Percentiles rank a stretch among this genome's conserved stretches.
Conservation (phyloP, 1,140 invertebrate genomes). For the Pectinophora gossypiella region DNA sequence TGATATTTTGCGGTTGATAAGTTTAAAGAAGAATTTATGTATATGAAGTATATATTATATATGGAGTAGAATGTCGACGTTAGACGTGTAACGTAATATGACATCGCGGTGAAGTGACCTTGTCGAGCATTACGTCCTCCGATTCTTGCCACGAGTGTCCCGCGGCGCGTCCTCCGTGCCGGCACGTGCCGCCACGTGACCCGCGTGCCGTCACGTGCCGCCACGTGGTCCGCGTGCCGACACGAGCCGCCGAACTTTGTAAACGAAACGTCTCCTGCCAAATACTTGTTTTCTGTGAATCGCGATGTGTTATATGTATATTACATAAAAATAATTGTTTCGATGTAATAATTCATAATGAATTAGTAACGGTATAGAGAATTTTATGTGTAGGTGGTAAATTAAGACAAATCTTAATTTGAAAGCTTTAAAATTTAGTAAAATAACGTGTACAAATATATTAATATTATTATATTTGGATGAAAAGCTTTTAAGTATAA, state of each 20-base stretch:
- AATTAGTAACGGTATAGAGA: slow-evolving; percentile 22
- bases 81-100: slow-evolving; percentile 1
- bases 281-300: slow-evolving; percentile 15
- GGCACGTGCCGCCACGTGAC: background rate
- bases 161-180: too few species aligned
- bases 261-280: slow-evolving; percentile 23
- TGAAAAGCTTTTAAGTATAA: slow-evolving; percentile 27
- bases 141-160: too few species aligned
- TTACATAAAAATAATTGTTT: slow-evolving; percentile 11
- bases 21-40: slow-evolving; percentile 13
- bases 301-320: slow-evolving; percentile 12
- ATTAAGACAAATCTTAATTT: slow-evolving; percentile 61
- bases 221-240: background rate
- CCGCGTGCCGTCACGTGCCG: background rate
- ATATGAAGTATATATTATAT: slow-evolving; percentile 10
- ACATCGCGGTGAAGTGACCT: background rate
- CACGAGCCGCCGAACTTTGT: slow-evolving; percentile 9
- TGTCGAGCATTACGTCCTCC: background rate
- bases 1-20: slow-evolving; percentile 9
- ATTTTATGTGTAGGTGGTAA: slow-evolving; percentile 30
- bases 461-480: slow-evolving; percentile 39
- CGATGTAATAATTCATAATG: slow-evolving; percentile 22
- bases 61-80: background rate
- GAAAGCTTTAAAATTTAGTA: slow-evolving; percentile 62
- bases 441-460: slow-evolving; percentile 47